A percentile compares a stretch with the other conserved stretches of the same genome.
These are phyloP conservation scores for Zaprionus lachaisei DNA, from an alignment of 1,140 invertebrate species.

Conservation along the genomic window DNA sequence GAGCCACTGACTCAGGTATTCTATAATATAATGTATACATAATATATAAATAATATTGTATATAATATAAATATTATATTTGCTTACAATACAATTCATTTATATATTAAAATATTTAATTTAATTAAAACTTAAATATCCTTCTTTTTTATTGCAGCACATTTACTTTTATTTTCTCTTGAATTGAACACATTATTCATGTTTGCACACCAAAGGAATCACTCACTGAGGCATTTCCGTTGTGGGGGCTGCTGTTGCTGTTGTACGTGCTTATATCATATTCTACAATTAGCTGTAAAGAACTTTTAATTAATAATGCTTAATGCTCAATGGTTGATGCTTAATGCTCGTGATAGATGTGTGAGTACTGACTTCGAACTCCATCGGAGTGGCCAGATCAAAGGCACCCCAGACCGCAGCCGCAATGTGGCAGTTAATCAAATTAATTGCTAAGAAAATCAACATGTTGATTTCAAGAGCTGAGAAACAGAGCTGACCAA, in stretches of 20 bases:
- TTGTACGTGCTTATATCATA: constrained; percentile 55
- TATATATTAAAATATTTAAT: no score
- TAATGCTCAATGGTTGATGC: constrained; percentile 52
- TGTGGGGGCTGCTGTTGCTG: not conserved
- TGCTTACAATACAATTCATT: no score
- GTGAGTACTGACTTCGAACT: constrained; percentile 38
- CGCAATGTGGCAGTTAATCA: constrained; percentile 74
- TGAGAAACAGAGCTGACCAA: not conserved
- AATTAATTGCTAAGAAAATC: constrained; percentile 81
- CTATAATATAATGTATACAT: no score
- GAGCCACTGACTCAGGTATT: no score
- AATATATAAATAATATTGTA: no score
- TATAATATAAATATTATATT: no score
- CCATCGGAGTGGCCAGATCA: constrained; percentile 54
- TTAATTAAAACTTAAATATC: not conserved
- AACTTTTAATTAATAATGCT: constrained; percentile 73
- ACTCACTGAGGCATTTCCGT: constrained; percentile 53
- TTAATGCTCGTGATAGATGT: constrained; percentile 52
- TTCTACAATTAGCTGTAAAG: constrained; percentile 64
- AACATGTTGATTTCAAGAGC: constrained; percentile 66
- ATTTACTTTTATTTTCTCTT: not conserved
- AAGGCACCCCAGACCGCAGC: constrained; percentile 62
- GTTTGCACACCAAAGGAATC: not conserved
- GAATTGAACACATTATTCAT: not conserved
- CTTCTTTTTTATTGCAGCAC: not conserved